phyloP scores from a whole-genome alignment of 2,113 vertebrate species.

The Cyanistes caeruleus region DNA sequence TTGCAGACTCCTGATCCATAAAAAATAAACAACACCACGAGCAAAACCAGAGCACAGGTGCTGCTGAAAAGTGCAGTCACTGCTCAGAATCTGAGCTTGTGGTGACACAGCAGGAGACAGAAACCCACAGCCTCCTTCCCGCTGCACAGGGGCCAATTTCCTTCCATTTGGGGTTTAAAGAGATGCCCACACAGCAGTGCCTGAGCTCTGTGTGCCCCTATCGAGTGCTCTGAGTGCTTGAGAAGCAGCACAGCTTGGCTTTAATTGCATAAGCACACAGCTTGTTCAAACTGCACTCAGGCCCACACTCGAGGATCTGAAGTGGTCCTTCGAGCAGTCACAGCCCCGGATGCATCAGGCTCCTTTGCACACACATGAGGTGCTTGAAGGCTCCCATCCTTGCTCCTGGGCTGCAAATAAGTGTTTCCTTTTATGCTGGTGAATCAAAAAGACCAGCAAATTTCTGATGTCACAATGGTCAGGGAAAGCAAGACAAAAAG shows the following conservation, averaged over 20 bases:
- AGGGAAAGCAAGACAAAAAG: background rate
- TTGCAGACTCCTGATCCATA: background rate
- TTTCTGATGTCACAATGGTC: background rate
- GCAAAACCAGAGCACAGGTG: background rate
- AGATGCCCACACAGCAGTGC: background rate
- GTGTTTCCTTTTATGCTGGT: fast-evolving
- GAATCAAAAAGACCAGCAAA: background rate
- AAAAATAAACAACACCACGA: background rate
- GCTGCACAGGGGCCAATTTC: background rate
- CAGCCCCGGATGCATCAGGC: background rate
- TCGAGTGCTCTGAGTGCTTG: background rate
- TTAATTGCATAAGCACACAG: background rate
- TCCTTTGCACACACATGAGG: background rate
- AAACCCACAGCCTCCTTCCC: background rate
- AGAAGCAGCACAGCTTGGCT: background rate
- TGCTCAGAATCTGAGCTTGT: background rate
- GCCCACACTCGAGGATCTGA: background rate
- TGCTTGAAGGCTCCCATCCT: background rate
- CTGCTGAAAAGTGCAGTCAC: background rate
- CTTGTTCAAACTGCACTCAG: background rate
- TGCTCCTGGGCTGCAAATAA: background rate
- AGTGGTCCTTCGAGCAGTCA: background rate
- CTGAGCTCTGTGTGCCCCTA: background rate
- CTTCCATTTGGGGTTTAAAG: background rate
- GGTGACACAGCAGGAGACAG: background rate